These are phyloP conservation scores for Melospiza melodia DNA, from an alignment of 2,113 vertebrate species.

Conservation along the genomic window DNA sequence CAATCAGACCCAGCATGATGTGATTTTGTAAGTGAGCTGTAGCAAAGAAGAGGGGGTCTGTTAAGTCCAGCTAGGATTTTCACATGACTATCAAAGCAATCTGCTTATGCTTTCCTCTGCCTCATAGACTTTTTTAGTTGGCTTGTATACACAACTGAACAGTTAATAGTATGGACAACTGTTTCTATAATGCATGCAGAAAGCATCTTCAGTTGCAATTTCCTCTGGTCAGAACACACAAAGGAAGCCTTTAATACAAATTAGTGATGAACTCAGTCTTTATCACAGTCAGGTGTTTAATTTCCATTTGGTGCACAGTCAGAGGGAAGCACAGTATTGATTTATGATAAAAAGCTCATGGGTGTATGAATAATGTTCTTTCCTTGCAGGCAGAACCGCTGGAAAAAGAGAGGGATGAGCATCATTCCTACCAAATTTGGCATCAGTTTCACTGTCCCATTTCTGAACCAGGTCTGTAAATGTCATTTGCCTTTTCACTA, in stretches of 20 bases:
- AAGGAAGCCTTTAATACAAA: background rate
- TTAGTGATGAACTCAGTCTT: background rate
- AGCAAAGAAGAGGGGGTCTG: background rate
- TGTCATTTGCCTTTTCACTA: background rate
- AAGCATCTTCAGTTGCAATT: background rate
- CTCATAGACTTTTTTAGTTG: background rate
- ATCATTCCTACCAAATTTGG: conserved; percentile 96
- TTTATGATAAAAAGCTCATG: background rate
- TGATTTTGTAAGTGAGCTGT: background rate
- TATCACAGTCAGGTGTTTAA: background rate
- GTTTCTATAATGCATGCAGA: background rate
- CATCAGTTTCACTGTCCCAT: conserved; percentile 85
- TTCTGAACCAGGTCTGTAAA: conserved; percentile 90
- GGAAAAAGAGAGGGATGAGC: conserved; percentile 93
- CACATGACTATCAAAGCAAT: background rate
- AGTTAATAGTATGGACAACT: background rate
- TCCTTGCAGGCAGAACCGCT: conserved; percentile 86
- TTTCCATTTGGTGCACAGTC: background rate
- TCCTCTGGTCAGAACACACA: background rate
- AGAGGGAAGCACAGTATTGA: background rate
- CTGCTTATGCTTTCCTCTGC: background rate
- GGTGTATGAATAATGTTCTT: background rate
- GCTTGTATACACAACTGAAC: background rate
- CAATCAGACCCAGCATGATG: background rate
- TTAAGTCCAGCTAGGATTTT: background rate